Base-by-base conservation (phyloP, 2,113 vertebrate species). In the Gadus macrocephalus region DNA sequence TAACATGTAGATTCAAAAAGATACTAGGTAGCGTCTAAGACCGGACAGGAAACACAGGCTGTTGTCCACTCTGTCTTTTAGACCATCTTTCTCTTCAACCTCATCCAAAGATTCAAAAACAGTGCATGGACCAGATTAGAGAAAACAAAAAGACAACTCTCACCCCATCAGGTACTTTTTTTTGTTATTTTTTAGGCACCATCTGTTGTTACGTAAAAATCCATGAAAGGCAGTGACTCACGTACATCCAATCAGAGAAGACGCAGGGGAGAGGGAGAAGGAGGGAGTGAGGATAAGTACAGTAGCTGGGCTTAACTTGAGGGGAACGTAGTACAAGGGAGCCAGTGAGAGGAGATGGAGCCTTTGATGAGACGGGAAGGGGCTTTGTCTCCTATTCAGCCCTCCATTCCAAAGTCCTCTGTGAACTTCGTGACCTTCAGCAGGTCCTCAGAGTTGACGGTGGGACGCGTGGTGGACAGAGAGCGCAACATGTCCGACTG, bases 401-500 rank as follows among this genome's bases (percentile, higher is more conserved):
- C 95, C 80, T 99, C 97, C 86, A 98, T 96, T 68, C 97, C 96
- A 90, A 98, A 99, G 89, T 99, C 96, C 53, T 99, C 97, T 49
- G 95, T 96, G 92, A 99, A 99, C 89, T 96, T 98, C 91, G 95
- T 96, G 77, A 98, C 94, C 88, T 96, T 98, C 55, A 96, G 88
- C 53, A 98, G 92, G 78, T 99, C 97, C 0, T 98, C 97, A 0
- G 91, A 73, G 64, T 99, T 99, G 75, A 98, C 96, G 0, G 96
- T 98, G 75, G 97, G 96, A 60, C 97, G 93, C 5, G 96, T 98
- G 83, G 96, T 98, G 82, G 94, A 93, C 85, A 96, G 89, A 0
- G 97, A 99, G 71, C 96, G 94, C 83, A 96, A 90, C 96, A 98
- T 98, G 88, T 98, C 97, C 0, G 94, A 94, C 97, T 99, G 89